phyloP scores from a whole-genome alignment of 1,140 invertebrate genomes.

The Euwallacea fornicatus region DNA sequence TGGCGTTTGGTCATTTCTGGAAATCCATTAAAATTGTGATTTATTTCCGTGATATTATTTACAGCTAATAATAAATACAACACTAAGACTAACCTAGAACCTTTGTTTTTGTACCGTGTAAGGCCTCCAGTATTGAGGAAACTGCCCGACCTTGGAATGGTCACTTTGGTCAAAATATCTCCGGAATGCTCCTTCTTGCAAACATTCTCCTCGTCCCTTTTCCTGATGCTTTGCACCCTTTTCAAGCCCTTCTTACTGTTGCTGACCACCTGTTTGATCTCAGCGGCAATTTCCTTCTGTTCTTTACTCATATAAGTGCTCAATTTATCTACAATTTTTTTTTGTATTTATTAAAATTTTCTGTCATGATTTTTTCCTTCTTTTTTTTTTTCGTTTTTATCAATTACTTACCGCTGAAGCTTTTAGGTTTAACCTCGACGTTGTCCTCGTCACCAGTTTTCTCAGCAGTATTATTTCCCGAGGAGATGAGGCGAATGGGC shows the following conservation, averaged over 20 bases:
- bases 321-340: constrained; percentile 48
- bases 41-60: too few species aligned
- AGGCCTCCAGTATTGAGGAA: constrained; percentile 77
- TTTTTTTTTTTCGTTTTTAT: neutral
- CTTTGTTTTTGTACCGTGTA: constrained; percentile 67
- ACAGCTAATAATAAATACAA: neutral
- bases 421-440: constrained; percentile 50
- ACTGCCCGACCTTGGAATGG: constrained; percentile 78
- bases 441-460: constrained; percentile 41
- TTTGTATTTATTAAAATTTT: neutral
- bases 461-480: too few species aligned
- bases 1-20: constrained; percentile 62
- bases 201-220: constrained; percentile 48
- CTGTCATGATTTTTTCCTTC: neutral
- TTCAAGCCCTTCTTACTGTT: constrained; percentile 54
- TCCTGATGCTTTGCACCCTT: constrained; percentile 56
- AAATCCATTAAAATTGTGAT: neutral
- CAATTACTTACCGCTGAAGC: constrained; percentile 42
- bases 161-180: constrained; percentile 80
- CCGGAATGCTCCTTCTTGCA: constrained; percentile 59
- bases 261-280: constrained; percentile 52
- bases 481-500: constrained; percentile 49
- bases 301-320: constrained; percentile 57
- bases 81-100: constrained; percentile 56
- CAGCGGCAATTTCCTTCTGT: constrained; percentile 50